phyloP scores from a whole-genome alignment of 2,113 vertebrate genomes.

The Corapipo altera region DNA sequence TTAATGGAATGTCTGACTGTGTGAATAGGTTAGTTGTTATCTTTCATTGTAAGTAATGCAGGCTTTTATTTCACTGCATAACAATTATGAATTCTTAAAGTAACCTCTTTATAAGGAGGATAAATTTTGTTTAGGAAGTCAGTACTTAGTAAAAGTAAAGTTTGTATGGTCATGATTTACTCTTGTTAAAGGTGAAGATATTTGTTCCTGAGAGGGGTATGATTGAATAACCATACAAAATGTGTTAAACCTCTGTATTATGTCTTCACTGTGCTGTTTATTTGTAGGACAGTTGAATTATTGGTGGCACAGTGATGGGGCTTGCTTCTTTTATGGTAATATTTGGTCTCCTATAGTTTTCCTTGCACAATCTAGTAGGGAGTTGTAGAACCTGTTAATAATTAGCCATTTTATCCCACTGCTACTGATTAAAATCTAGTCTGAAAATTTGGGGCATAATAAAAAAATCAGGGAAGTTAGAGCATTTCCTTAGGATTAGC shows the following conservation, averaged over 20 bases:
- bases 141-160: not conserved
- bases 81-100: not conserved
- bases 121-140: not conserved
- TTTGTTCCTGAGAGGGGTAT: not conserved
- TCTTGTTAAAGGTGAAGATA: not conserved
- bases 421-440: not conserved
- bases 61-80: not conserved
- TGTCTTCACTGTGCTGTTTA: not conserved
- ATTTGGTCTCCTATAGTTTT: not conserved
- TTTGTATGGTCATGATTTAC: not conserved
- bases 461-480: not conserved
- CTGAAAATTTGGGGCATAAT: not conserved
- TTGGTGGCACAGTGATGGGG: not conserved
- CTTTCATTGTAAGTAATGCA: not conserved
- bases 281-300: not conserved
- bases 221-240: not conserved
- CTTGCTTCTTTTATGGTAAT: not conserved
- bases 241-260: not conserved
- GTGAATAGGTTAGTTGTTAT: not conserved
- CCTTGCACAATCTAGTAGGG: not conserved
- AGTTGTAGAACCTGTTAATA: not conserved
- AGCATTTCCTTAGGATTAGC: not conserved
- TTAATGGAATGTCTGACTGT: not conserved
- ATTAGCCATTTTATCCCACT: not conserved
- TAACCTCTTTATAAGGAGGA: not conserved